These are phyloP conservation scores for Parascotia fuliginaria DNA, from an alignment of 2,888 invertebrate species.

Conservation along the genomic window DNA sequence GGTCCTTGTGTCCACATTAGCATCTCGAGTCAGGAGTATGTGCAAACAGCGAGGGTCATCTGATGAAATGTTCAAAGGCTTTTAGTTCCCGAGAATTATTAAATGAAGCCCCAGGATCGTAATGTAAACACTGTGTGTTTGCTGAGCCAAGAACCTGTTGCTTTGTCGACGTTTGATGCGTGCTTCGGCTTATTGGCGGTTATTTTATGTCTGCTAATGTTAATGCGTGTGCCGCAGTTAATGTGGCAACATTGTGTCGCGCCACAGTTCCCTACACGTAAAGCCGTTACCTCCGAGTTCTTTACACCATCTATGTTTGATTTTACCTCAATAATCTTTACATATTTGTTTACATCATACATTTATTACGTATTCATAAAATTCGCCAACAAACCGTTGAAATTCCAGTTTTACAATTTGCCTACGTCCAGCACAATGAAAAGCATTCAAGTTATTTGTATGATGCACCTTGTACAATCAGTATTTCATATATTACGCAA, in stretches of 20 bases:
- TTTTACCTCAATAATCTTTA: conserved; percentile 36
- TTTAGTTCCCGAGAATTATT: conserved; percentile 87
- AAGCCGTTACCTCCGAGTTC: conserved; percentile 15
- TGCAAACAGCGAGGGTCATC: conserved; percentile 85
- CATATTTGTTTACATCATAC: too few relatives aligned
- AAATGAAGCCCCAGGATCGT: conserved; percentile 85
- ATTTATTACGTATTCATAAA: conserved; percentile 21
- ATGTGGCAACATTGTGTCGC: conserved; percentile 76
- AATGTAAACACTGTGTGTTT: conserved; percentile 83
- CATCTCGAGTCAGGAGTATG: conserved; percentile 83
- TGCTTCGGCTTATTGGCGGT: conserved; percentile 82
- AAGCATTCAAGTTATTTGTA: conserved; percentile 60
- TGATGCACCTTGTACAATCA: conserved; percentile 65
- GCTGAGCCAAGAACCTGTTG: conserved; percentile 82
- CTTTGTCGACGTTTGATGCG: conserved; percentile 81
- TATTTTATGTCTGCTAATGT: conserved; percentile 82
- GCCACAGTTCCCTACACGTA: conserved; percentile 36
- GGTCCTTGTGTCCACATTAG: conserved; percentile 86
- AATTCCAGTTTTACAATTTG: conserved; percentile 33
- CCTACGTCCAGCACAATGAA: conserved; percentile 25
- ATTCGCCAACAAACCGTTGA: conserved; percentile 11
- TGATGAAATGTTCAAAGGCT: conserved; percentile 86
- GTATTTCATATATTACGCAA: conserved; percentile 68
- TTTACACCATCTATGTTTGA: conserved; percentile 41
- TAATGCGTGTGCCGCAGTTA: conserved; percentile 73